These are phyloP conservation scores for Lithophane socia DNA, from an alignment of 2,888 invertebrate genomes.

Conservation along the genomic window DNA sequence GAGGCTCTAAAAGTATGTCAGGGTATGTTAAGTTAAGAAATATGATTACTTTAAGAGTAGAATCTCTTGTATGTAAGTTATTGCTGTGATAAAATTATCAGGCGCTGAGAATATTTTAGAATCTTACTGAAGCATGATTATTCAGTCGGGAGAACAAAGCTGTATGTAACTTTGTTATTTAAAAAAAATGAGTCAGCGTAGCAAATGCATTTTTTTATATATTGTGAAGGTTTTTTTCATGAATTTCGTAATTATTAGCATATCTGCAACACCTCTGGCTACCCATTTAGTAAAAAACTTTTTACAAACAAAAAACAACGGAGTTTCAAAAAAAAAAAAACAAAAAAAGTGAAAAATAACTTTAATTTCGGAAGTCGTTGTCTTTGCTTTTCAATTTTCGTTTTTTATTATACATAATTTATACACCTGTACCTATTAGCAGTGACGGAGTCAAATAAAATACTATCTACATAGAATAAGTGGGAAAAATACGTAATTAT, in stretches of 20 bases:
- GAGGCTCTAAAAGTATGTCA: slow-evolving; percentile 46
- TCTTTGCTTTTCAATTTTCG: too few relatives aligned
- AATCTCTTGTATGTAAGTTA: slow-evolving; percentile 35
- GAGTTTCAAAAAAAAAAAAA: too few relatives aligned
- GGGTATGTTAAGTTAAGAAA: slow-evolving; percentile 42
- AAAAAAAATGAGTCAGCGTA: not conserved
- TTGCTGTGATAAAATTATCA: slow-evolving; percentile 57
- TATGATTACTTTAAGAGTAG: slow-evolving; percentile 48
- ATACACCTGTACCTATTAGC: too few relatives aligned
- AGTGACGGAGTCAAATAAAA: too few relatives aligned
- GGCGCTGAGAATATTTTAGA: slow-evolving; percentile 44
- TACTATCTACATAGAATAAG: too few relatives aligned
- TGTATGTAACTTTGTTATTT: not conserved
- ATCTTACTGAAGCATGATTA: not conserved
- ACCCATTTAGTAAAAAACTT: too few relatives aligned
- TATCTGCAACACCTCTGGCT: not conserved
- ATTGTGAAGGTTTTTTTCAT: not conserved
- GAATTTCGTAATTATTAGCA: not conserved
- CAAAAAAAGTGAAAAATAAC: too few relatives aligned
- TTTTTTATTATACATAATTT: too few relatives aligned
- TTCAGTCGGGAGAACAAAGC: not conserved
- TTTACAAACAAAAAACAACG: too few relatives aligned
- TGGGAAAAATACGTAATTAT: too few relatives aligned
- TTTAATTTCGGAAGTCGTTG: too few relatives aligned
- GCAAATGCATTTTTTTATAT: not conserved